Evolutionary conservation across 2,888 invertebrate genomes (phyloP).

Genomic region (Drosophila robusta): DNA sequence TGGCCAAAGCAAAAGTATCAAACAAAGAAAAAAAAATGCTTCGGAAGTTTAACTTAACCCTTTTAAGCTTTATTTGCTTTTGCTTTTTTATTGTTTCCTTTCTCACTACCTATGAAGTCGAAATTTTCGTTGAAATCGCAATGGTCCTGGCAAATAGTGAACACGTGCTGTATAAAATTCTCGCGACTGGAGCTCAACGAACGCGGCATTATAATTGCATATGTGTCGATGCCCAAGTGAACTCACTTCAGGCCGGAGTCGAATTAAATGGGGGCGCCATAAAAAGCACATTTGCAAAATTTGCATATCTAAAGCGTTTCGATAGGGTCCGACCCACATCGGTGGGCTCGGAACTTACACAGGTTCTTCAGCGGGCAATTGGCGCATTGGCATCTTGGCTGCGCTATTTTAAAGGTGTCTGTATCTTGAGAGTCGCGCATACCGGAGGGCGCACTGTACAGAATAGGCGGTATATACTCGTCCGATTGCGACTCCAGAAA

Average conservation of each 20-base stretch:
- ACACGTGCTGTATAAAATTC: constrained; percentile 60
- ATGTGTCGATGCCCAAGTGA: background rate
- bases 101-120: constrained; percentile 72
- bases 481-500: constrained; percentile 44
- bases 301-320: constrained; percentile 71
- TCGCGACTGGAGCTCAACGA: constrained; percentile 56
- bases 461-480: constrained; percentile 41
- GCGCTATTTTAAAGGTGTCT: constrained; percentile 51
- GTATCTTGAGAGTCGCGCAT: constrained; percentile 37
- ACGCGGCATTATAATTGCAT: constrained; percentile 50
- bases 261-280: constrained; percentile 23
- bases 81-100: background rate
- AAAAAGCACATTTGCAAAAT: constrained; percentile 36
- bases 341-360: constrained; percentile 75
- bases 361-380: constrained; percentile 82
- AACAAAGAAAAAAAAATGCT: background rate
- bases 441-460: constrained; percentile 46
- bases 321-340: constrained; percentile 56
- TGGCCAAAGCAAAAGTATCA: background rate
- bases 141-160: constrained; percentile 65
- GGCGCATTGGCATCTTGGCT: constrained; percentile 75
- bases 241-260: constrained; percentile 3
- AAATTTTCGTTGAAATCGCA: constrained; percentile 74
- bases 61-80: too few relatives aligned
- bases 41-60: too few relatives aligned